Base-by-base conservation (phyloP, 2,888 invertebrate species). In the Phyllotreta cruciferae region DNA sequence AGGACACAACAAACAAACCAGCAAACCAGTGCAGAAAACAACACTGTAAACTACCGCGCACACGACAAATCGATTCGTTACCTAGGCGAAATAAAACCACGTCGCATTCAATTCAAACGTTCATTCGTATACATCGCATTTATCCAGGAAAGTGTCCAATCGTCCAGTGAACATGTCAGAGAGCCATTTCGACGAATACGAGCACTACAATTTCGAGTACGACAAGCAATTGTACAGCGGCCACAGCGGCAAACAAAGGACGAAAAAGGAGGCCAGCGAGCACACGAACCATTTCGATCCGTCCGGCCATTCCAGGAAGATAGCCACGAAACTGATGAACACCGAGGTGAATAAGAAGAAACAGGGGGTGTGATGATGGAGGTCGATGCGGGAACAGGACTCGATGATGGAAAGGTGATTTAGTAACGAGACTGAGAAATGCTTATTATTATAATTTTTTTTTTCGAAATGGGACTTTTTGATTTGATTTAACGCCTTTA, bases 231-330 rank as follows among this genome's bases (percentile, higher is more conserved):
- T 95, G 69, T 90, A 89, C 81, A 88, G 90, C 45, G 91, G 92
- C 24, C 93, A 94, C 83, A 90, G 94, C 78, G 96, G 96, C 67
- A 96, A 96, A 80, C 93, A 94, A 76, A 86, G 96, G 70, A 87
- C 90, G 64, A 96, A 96, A 85, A 92, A 90, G 80, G 96, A 96
- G 83, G 93, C 90, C 47, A 88, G 84, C 78, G 89, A 89, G 73
- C 93, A 96, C 82, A 94, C 94, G 44, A 96, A 96, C 82, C 94
- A 94, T 82, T 88, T 88, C 82, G 96, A 96, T 82, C 95, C 96
- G 66, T 89, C 88, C 77, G 96, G 96, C 72, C 96, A 97, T 86
- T 93, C 93, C 56, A 89, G 96, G 81, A 97, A 97, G 85, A 90
- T 94, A 78, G 84, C 90, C 38, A 92, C 91, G 62, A 95, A 95